Evolutionary conservation across 2,888 invertebrate species (phyloP), one percentile per base, ranked within the genome.

Genomic region (Lamellibrachia columna): DNA sequence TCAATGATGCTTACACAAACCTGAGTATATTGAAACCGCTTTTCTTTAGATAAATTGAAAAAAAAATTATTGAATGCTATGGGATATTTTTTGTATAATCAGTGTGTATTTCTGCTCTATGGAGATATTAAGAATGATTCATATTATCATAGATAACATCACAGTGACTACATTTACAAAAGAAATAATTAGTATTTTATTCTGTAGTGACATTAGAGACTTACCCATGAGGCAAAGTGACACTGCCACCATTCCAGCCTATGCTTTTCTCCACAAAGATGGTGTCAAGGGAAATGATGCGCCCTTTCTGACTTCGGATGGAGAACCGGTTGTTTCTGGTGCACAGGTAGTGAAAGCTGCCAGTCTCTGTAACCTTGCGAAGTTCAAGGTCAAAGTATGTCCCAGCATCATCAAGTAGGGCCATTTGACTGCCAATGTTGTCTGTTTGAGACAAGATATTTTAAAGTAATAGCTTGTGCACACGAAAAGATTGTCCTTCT

Each of bases 301-400:
- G 94, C 0, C 95, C 96, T 93, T 96, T 96, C 95, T 96, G 96
- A 93, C 96, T 96, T 22, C 96, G 94, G 93, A 96, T 96, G 7
- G 96, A 95, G 94, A 96, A 96, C 94, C 96, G 95, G 93, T 96
- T 96, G 94, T 96, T 96, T 60, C 96, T 94, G 1, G 96, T 96
- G 92, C 95, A 95, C 95, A 96, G 95, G 93, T 95, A 96, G 92
- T 96, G 95, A 93, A 95, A 96, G 2, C 95, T 95, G 1, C 96
- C 96, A 2, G 94, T 55, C 75, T 94, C 93, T 0, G 95, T 95
- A 9, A 96, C 94, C 93, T 95, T 94, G 11, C 95, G 92, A 1
- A 96, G 95, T 3, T 95, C 96, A 53, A 96, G 95, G 94, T 96
- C 96, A 94, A 96, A 96, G 93, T 96, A 96, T 22, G 96, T 96